Evolutionary conservation across 2,113 vertebrate species (phyloP).

Genomic region (Blennius ocellaris): DNA sequence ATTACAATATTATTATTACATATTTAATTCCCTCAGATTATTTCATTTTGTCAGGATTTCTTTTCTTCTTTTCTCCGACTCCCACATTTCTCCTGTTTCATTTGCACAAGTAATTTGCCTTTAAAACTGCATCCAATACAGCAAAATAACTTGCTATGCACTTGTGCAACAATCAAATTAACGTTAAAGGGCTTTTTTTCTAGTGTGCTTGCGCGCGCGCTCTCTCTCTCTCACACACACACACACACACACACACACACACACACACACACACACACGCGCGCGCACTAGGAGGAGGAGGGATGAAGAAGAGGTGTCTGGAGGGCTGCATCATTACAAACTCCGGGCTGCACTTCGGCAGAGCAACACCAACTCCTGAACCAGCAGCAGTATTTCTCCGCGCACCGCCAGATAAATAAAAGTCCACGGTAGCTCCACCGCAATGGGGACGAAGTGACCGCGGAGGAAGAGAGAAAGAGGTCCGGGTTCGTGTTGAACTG

Average conservation of each 20-base stretch:
- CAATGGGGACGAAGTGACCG: not conserved
- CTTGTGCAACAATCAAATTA: not conserved
- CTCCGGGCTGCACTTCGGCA: constrained; percentile 48
- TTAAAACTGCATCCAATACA: not conserved
- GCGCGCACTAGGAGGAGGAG: not conserved
- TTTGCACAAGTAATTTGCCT: no score
- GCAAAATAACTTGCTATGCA: no score
- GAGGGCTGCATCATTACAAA: constrained; percentile 60
- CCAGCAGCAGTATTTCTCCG: constrained; percentile 35
- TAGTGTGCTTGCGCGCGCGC: not conserved
- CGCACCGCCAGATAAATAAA: constrained; percentile 25
- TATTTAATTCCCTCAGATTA: no score
- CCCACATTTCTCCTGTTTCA: no score
- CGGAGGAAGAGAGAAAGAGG: not conserved
- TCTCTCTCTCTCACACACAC: not conserved
- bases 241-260: not conserved
- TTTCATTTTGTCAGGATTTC: no score
- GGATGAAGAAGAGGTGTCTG: constrained; percentile 29
- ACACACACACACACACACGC: not conserved
- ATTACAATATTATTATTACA: no score
- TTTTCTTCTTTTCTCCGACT: no score
- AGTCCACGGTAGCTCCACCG: not conserved
- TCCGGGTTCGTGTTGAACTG: not conserved
- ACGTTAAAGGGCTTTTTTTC: not conserved
- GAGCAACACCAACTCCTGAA: constrained; percentile 52